These are phyloP conservation scores for Propithecus deckenii DNA, from an alignment of 2,797 vertebrate species.

Conservation along the genomic window DNA sequence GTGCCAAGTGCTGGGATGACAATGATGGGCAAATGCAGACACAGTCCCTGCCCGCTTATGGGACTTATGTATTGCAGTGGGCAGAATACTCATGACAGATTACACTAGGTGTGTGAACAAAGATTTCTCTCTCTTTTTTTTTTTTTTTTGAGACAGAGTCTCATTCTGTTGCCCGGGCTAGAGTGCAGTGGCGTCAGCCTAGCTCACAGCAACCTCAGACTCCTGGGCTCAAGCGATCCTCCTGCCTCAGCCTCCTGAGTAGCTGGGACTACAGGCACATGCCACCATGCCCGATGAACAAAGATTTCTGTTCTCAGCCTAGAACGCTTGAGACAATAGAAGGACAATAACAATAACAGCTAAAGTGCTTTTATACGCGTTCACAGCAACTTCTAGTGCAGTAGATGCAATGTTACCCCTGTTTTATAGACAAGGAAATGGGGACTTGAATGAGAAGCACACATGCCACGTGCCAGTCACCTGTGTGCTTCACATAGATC, in stretches of 20 bases:
- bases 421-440: background rate
- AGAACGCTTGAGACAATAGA: background rate
- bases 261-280: too few relatives aligned
- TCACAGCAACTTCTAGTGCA: background rate
- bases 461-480: fast-evolving
- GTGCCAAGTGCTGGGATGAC: background rate
- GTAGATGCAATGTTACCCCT: background rate
- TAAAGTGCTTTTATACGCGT: background rate
- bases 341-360: background rate
- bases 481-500: fast-evolving
- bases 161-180: too few relatives aligned
- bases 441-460: background rate
- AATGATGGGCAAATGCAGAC: background rate
- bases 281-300: background rate
- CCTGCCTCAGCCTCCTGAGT: too few relatives aligned
- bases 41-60: fast-evolving
- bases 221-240: too few relatives aligned
- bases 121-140: background rate
- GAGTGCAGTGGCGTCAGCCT: too few relatives aligned
- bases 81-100: fast-evolving
- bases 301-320: background rate
- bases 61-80: background rate
- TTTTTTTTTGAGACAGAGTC: too few relatives aligned
- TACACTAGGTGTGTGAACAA: background rate
- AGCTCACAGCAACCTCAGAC: too few relatives aligned